Evolutionary conservation across 2,113 vertebrate genomes (phyloP).

Genomic region (Platysternon megacephalum): DNA sequence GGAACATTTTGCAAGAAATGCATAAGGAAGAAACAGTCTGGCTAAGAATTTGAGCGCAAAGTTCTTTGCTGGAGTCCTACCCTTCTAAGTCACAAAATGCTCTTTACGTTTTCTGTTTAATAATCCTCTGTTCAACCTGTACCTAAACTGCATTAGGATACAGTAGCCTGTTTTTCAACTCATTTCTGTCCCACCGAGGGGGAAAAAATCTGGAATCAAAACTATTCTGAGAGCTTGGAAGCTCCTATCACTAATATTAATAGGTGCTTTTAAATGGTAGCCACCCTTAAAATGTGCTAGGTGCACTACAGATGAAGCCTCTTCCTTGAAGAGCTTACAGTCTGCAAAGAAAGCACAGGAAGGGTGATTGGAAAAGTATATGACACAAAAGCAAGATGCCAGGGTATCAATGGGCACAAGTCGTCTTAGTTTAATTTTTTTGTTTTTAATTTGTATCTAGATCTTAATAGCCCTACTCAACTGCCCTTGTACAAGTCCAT

Average conservation of each 20-base stretch:
- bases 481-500: not conserved
- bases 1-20: not conserved
- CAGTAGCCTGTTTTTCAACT: not conserved
- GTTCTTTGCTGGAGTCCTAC: not conserved
- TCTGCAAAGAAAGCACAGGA: not conserved
- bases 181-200: slow-evolving; percentile 6
- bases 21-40: not conserved
- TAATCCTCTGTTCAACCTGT: not conserved
- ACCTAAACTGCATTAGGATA: slow-evolving; percentile 31
- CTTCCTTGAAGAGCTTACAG: not conserved
- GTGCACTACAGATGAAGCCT: not conserved
- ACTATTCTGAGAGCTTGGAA: slow-evolving; percentile 42
- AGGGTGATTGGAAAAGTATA: not conserved
- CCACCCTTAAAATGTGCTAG: not conserved
- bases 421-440: not conserved
- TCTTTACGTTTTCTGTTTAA: not conserved
- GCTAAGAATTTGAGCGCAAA: not conserved
- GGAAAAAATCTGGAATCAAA: slow-evolving; percentile 25
- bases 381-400: not conserved
- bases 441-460: not conserved
- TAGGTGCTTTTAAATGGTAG: slow-evolving; percentile 23
- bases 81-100: not conserved
- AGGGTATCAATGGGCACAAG: not conserved
- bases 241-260: slow-evolving; percentile 43
- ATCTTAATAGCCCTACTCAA: not conserved